A percentile compares a stretch with the other conserved stretches of the same genome.
Conservation (phyloP, 2,113 vertebrate species). For the Colistium nudipinnis region DNA sequence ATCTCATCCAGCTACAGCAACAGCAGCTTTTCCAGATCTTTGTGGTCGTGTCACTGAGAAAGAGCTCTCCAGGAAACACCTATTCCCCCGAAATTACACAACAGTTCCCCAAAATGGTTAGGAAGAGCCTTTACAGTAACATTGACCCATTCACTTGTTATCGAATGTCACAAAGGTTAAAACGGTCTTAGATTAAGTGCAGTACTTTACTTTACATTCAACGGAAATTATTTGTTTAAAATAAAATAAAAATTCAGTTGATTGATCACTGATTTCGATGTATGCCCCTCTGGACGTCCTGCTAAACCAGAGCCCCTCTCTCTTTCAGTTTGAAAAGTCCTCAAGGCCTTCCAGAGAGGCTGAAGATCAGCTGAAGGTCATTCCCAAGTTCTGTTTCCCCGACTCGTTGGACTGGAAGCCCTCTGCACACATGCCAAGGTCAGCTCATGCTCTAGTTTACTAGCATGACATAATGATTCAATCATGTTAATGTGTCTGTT, state of each 20-base stretch:
- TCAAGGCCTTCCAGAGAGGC: conserved; percentile 90
- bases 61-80: conserved; percentile 79
- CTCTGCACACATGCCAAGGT: conserved; percentile 89
- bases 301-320: conserved; percentile 6
- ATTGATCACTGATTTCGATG: background rate
- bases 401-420: conserved; percentile 93
- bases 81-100: conserved; percentile 93
- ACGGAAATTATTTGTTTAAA: background rate
- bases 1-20: conserved; percentile 93
- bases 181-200: too few species aligned
- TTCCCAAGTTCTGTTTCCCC: conserved; percentile 97
- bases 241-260: background rate
- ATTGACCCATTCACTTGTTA: background rate
- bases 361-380: conserved; percentile 94
- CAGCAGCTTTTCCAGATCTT: conserved; percentile 96
- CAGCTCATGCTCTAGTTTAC: conserved; percentile 33
- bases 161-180: background rate
- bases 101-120: conserved; percentile 95
- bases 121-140: conserved; percentile 10
- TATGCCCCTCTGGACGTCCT: background rate
- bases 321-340: conserved; percentile 89
- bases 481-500: background rate
- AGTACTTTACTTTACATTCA: too few species aligned
- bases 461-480: background rate
- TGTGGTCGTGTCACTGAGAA: conserved; percentile 95